Base-by-base conservation (phyloP, 2,888 invertebrate species). In the Lagria hirta region DNA sequence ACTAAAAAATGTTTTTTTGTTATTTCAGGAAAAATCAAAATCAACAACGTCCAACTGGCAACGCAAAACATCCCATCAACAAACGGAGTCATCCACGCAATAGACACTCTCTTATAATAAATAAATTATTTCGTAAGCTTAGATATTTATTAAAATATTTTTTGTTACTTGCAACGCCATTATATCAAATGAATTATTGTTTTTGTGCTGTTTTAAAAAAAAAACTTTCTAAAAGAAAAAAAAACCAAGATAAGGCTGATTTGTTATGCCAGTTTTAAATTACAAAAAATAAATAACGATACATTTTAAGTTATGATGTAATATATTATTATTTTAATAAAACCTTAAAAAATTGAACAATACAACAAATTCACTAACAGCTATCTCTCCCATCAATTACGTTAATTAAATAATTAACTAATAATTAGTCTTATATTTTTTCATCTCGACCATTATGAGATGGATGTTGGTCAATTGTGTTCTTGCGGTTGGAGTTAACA, bases 401-500 rank as follows among this genome's bases (percentile, higher is more conserved):
- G 33, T 17, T 41, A 7, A 38, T 7, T 41, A 41, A 41, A 33
- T 41, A 33, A 26, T 24, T 35, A 36, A 27, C n/a, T 76, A 95
- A 74, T 91, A 98, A 71, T 87, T 90, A 4, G 93, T 93, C 75
- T 98, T 99, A 73, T 97, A 97, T 75, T 98, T 98, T 73, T 99
- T 99, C 51, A 99, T 91, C 77, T 99, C 98, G 1, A 97, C 94
- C 93, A 98, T 98, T 45, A 99, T 89, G 46, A 96, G 92, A 75
- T 99, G 99, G 63, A 97, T 94, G 69, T 98, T 98, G 2, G 97
- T 93, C 36, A 99, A 79, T 69, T 97, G 94, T 4, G 90, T 87
- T 52, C 88, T 77, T 1, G 84, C 83, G 66, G 84, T 84, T 10
- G 93, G 91, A 4, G 90, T 86, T 12, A 99, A 73, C 12, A 98